These are phyloP conservation scores for Nixonia krombeini DNA, from an alignment of 1,140 invertebrate species.

Conservation along the genomic window DNA sequence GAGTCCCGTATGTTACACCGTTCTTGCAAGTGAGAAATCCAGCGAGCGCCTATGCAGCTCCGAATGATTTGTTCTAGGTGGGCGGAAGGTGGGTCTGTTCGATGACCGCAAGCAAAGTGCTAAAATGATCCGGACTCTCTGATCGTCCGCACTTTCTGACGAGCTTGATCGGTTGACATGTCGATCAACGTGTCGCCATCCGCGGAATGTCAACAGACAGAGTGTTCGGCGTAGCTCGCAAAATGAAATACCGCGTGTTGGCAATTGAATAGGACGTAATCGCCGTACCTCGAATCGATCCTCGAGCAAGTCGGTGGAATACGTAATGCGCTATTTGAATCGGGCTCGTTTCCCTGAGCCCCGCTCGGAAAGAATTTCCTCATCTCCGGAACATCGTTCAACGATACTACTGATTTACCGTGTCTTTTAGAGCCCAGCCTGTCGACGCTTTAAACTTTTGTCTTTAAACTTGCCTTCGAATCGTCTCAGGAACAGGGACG, in stretches of 20 bases:
- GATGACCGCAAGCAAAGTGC: too few species aligned
- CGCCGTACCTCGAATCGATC: slow-evolving; percentile 13
- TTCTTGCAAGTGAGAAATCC: too few species aligned
- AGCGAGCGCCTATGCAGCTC: too few species aligned
- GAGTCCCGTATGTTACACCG: too few species aligned
- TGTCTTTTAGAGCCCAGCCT: too few species aligned
- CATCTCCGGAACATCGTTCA: neutral
- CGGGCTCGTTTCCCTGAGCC: neutral
- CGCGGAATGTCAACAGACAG: neutral
- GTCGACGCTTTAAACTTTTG: too few species aligned
- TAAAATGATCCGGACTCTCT: too few species aligned
- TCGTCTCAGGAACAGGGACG: neutral
- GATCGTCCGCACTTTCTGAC: too few species aligned
- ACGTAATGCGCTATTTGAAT: slow-evolving; percentile 9
- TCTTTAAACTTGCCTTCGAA: neutral
- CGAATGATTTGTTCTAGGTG: too few species aligned
- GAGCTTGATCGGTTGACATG: too few species aligned
- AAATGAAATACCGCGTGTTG: slow-evolving; percentile 16
- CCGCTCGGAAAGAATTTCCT: neutral
- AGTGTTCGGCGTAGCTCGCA: slow-evolving; percentile 16
- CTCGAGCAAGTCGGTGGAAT: slow-evolving; percentile 15
- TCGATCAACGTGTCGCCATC: slow-evolving; percentile 3
- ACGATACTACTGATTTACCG: neutral
- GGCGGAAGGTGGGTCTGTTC: too few species aligned
- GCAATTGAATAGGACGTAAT: slow-evolving; percentile 11